These are phyloP conservation scores for Cheilosia impressa DNA, from an alignment of 2,888 invertebrate species.

Conservation along the genomic window DNA sequence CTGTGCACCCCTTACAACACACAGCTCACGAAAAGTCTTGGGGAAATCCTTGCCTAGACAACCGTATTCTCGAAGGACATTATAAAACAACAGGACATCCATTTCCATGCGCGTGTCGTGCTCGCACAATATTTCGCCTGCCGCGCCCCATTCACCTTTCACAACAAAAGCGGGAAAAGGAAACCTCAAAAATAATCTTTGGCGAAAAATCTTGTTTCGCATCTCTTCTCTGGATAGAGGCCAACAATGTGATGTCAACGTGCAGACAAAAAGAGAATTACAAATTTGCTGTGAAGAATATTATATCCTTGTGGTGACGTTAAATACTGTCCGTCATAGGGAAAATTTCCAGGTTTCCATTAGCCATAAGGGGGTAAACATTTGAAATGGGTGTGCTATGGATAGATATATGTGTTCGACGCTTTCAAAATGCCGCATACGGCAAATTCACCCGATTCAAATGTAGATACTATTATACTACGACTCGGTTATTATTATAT, in stretches of 20 bases:
- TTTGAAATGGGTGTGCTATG: conserved; percentile 52
- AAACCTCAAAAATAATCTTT: conserved; percentile 35
- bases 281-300: conserved; percentile 55
- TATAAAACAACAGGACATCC: background rate
- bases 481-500: conserved; percentile 51
- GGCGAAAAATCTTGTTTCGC: conserved; percentile 21
- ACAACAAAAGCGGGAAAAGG: conserved; percentile 24
- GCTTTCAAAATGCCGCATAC: conserved; percentile 55
- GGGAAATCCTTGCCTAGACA: conserved; percentile 46
- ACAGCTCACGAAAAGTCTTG: conserved; percentile 1
- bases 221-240: conserved; percentile 10
- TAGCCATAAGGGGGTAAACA: background rate
- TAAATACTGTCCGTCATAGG: conserved; percentile 41
- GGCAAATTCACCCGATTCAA: conserved; percentile 47
- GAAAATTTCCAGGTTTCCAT: conserved; percentile 19
- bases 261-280: conserved; percentile 61
- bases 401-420: conserved; percentile 17
- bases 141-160: conserved; percentile 23
- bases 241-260: conserved; percentile 5
- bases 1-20: background rate
- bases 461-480: conserved; percentile 33
- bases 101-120: conserved; percentile 58
- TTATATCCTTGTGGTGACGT: conserved; percentile 61
- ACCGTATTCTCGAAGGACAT: conserved; percentile 58
- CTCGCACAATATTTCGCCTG: conserved; percentile 15